Base-by-base conservation (phyloP, 2,113 vertebrate genomes). In the Rhombomys opimus region DNA sequence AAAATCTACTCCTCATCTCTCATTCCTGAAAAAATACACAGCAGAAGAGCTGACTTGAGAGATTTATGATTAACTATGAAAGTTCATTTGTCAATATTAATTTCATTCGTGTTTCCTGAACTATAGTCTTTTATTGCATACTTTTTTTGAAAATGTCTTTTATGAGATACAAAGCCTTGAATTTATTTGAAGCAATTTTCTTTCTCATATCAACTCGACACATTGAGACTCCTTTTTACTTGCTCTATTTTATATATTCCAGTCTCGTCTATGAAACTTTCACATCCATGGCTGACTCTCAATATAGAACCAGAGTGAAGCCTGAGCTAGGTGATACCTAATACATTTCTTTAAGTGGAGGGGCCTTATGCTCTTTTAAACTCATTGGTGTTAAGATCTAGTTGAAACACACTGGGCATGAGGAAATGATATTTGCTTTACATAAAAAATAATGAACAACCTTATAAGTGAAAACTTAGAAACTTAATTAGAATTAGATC, bases 121-220 rank as follows among this genome's bases (percentile, higher is more conserved):
- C 63, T 89, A 54, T 18, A 85, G 68, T 92, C 90, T 84, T 76
- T 59, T 85, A 38, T 75, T 41, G 8, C 93, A 67, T 72, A 78
- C 38, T 84, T 90, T 80, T 91, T 94, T 87, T n/a, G 14, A 95
- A 93, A 94, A 93, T 95, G 20, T 78, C 96, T 96, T 46, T 90
- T 78, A 87, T 67, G 57, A 91, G 57, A 77, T 65, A 89, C 61
- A 76, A 95, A 94, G 52, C 20, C 46, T 96, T 81, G 87, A 77
- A 61, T 82, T 95, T 93, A 82, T 92, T 95, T 93, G 35, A 88
- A 96, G 50, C 15, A 81, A 38, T 57, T 85, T 87, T 3, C 15
- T 77, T 95, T 91, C n/a, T 54, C 67, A 92, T 10, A 12, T 61
- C 72, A 20, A 13, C 54, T 76, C 95, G 76, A 52, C 57, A 41